phyloP scores from a whole-genome alignment of 2,113 vertebrate genomes.

The Platanista minor region DNA sequence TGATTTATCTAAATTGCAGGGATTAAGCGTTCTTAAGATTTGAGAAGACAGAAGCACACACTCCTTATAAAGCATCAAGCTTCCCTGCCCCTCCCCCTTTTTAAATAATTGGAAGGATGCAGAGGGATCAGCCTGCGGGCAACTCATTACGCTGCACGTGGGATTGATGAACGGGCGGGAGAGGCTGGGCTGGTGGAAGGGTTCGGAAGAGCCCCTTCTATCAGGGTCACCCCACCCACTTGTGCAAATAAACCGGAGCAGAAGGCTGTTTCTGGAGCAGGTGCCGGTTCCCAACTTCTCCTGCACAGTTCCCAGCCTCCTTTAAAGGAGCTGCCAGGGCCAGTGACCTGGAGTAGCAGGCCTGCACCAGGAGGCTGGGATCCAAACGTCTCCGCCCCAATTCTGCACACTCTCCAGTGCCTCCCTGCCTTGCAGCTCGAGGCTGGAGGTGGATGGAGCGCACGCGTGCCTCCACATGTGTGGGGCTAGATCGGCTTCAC shows the following conservation, averaged over 20 bases:
- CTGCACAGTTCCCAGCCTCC: not conserved
- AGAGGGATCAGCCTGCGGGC: not conserved
- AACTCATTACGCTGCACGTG: rapidly evolving
- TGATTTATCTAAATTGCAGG: conserved; percentile 63
- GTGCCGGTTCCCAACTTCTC: no score
- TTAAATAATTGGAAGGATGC: not conserved
- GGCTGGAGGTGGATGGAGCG: not conserved
- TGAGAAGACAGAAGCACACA: conserved; percentile 11
- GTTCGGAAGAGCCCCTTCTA: rapidly evolving
- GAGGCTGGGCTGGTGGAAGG: not conserved
- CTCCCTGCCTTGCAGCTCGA: not conserved
- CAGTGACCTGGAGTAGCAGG: rapidly evolving
- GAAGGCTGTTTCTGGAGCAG: not conserved
- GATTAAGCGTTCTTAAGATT: conserved; percentile 52
- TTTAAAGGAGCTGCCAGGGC: rapidly evolving
- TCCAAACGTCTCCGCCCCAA: rapidly evolving
- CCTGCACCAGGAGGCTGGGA: not conserved
- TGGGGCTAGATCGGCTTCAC: not conserved
- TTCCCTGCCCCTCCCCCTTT: not conserved
- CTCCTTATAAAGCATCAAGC: conserved; percentile 24
- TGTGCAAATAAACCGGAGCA: rapidly evolving
- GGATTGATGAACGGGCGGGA: not conserved
- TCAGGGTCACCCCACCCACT: not conserved
- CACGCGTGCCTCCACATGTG: not conserved
- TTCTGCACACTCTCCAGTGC: rapidly evolving